Evolutionary conservation across 2,888 invertebrate genomes (phyloP), one percentile per base, ranked within the genome.

Genomic region (Rotaria magnacalcarata): DNA sequence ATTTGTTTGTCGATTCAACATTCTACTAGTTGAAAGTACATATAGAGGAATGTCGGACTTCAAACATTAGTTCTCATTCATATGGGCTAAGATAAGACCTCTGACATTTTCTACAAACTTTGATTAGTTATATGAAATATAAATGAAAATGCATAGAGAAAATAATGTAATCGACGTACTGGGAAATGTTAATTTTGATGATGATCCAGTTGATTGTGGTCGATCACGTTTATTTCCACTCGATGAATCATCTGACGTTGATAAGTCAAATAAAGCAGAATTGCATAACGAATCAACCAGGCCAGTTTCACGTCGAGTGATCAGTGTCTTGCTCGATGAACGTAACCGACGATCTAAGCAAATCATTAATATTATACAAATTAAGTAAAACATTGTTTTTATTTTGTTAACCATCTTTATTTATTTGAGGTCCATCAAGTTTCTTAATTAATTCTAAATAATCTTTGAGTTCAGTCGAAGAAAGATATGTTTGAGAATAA

Each of bases 401-500:
- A 5, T 14, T 0, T 43, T 75, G 16, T 24, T 75, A 24, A 80
- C 80, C 80, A n/a, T 80, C 80, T 47, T 80, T 80, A 80, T 80
- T 80, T 11, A 80, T 47, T 47, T 80, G 80, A n/a, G 80, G 80
- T 10, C 47, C 43, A 80, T 80, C 80, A 2, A 14, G 0, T 47
- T 43, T 80, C 19, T 80, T 80, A 11, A 80, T 80, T n/a, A 80
- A 1, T 47, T 80, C 80, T 47, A 80, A 47, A 47, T 11, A 80
- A 24, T 80, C 80, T 80, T 80, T 80, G 3, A 47, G 11, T 43
- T 80, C 80, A 5, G 43, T n/a, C 10, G 80, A 47, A 7, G 80
- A 80, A 24, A 80, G 43, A 80, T 10, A 43, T 80, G 80, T n/a
- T 80, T 80, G 80, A 47, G 47, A 43, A 47, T 80, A 80, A 47